These are phyloP conservation scores for Glyphotaelius pellucidus DNA, from an alignment of 2,888 invertebrate species.

Conservation along the genomic window DNA sequence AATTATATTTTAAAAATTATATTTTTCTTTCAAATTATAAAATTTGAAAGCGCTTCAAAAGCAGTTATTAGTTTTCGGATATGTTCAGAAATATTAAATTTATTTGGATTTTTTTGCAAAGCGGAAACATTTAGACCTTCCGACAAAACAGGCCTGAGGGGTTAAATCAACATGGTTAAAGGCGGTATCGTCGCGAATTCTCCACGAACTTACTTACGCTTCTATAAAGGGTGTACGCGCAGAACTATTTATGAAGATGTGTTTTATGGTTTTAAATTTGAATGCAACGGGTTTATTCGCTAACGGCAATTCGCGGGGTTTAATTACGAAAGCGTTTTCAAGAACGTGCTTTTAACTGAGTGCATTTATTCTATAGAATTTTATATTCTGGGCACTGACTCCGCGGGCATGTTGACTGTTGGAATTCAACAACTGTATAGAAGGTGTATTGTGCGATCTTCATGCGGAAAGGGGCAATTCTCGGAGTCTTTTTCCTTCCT, in stretches of 20 bases:
- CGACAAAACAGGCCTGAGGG: too few species aligned
- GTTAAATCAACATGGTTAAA: background rate
- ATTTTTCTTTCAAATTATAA: too few species aligned
- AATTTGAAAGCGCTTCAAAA: too few species aligned
- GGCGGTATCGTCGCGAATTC: background rate
- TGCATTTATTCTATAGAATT: background rate
- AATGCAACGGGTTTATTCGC: slow-evolving; percentile 12
- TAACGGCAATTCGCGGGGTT: background rate
- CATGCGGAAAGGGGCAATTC: background rate
- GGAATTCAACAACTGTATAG: background rate
- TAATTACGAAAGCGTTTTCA: slow-evolving; percentile 23
- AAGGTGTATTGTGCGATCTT: background rate
- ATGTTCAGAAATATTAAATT: too few species aligned
- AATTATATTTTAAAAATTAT: too few species aligned
- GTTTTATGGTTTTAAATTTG: background rate
- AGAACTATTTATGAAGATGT: background rate
- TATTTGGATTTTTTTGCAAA: too few species aligned
- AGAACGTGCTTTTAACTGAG: background rate
- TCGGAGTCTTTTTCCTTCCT: background rate
- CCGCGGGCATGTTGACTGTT: background rate
- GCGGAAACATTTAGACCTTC: too few species aligned
- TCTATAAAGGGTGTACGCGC: background rate
- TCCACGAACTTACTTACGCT: background rate
- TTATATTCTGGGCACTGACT: background rate
- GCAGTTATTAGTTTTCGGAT: too few species aligned